Conservation (phyloP, 2,113 vertebrate species). For the Ahaetulla prasina region DNA sequence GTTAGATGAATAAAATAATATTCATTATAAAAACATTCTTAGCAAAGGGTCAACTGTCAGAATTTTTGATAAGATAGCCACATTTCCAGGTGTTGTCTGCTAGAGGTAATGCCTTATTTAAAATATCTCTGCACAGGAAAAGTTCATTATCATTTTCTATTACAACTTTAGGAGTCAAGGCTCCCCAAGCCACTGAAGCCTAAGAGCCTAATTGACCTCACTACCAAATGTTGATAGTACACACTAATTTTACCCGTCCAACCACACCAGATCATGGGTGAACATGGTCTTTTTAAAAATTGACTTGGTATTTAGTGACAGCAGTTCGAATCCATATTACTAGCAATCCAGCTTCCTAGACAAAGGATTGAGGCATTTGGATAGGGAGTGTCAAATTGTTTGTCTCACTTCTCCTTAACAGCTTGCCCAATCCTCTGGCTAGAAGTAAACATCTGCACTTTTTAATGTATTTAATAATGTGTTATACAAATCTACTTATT, state of each 20-base stretch:
- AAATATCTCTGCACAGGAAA: neutral
- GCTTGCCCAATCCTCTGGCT: neutral
- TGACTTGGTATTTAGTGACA: neutral
- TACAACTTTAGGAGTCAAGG: neutral
- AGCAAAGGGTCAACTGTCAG: neutral
- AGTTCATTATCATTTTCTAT: neutral
- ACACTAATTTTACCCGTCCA: neutral
- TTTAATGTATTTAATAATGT: neutral
- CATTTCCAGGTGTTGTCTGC: neutral
- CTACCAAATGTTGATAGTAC: neutral
- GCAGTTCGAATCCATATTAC: neutral
- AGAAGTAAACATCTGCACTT: neutral
- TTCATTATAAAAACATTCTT: neutral
- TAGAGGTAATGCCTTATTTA: neutral
- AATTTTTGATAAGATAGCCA: neutral
- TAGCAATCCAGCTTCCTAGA: neutral
- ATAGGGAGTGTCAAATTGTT: neutral
- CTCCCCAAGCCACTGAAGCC: neutral
- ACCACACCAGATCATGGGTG: neutral
- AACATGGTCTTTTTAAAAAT: neutral
- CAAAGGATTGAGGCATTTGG: neutral
- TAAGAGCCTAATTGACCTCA: neutral
- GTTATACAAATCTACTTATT: neutral
- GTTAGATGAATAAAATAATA: neutral
- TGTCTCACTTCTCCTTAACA: neutral